Conservation (phyloP, 2,797 vertebrate genomes). For the Takifugu ocellatus region DNA sequence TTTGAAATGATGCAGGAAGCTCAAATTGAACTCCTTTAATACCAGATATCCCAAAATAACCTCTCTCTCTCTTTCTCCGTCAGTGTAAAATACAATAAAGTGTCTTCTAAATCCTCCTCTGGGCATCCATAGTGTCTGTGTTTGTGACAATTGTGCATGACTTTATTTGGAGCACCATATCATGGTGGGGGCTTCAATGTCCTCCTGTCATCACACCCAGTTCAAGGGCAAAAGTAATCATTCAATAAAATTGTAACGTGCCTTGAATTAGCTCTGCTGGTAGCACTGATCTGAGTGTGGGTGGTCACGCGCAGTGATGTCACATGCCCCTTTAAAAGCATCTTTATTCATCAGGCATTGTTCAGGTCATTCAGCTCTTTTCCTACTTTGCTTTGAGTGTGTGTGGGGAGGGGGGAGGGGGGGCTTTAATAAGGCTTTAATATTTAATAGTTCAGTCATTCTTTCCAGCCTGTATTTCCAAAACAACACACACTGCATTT, state of each 20-base stretch:
- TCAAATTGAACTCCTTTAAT: constrained; percentile 68
- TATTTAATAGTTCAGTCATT: too few relatives aligned
- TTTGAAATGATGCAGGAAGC: constrained; percentile 59
- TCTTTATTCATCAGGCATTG: constrained; percentile 48
- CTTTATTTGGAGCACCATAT: constrained; percentile 43
- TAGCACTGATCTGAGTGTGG: too few relatives aligned
- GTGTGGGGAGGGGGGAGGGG: neutral
- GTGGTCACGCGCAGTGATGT: neutral
- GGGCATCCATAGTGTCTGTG: constrained; percentile 37
- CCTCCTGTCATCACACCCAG: constrained; percentile 16
- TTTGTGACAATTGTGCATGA: constrained; percentile 30
- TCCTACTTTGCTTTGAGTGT: constrained; percentile 1
- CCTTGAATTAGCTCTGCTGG: neutral
- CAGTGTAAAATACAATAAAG: constrained; percentile 77
- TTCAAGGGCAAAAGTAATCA: constrained; percentile 16
- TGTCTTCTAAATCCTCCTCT: constrained; percentile 46
- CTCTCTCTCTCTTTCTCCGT: constrained; percentile 58
- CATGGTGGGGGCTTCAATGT: constrained; percentile 14
- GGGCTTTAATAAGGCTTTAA: neutral
- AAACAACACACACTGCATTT: neutral
- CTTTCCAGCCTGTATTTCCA: too few relatives aligned
- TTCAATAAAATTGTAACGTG: constrained; percentile 1
- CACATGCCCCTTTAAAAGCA: constrained; percentile 16
- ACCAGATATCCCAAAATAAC: constrained; percentile 68
- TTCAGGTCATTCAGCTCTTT: constrained; percentile 25